Evolutionary conservation across 2,113 vertebrate genomes (phyloP).

Genomic region (Vicugna pacos): DNA sequence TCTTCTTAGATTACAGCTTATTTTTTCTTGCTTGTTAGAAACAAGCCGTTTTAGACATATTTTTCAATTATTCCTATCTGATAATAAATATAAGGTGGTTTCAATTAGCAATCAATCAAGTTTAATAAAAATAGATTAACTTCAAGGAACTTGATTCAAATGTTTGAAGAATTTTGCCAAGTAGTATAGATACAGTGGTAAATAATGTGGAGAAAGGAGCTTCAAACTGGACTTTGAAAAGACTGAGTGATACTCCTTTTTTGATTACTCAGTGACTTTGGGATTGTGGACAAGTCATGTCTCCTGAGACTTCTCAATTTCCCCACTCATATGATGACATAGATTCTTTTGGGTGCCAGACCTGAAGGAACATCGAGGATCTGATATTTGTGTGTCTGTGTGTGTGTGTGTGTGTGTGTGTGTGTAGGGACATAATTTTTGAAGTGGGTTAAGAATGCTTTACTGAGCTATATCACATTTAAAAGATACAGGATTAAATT

Average conservation of each 20-base stretch:
- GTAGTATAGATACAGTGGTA: too few species aligned
- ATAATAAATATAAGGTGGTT: background rate
- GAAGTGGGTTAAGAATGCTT: rapidly evolving
- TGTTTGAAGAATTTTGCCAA: background rate
- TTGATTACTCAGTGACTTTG: background rate
- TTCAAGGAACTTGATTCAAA: background rate
- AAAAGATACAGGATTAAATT: background rate
- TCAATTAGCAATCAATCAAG: background rate
- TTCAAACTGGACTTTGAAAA: background rate
- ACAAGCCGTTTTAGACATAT: background rate
- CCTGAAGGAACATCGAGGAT: background rate
- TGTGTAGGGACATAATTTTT: background rate
- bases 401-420: background rate
- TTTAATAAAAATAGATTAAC: background rate
- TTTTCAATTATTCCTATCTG: background rate
- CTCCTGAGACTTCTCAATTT: background rate
- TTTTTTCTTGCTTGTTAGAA: background rate
- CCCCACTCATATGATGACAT: background rate
- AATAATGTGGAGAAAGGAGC: background rate
- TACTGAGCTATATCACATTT: background rate
- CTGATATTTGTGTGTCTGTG: background rate
- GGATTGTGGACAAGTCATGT: background rate
- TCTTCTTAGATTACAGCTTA: background rate
- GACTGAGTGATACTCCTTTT: background rate
- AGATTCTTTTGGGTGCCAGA: background rate